Evolutionary conservation across 2,888 invertebrate species (phyloP).

Genomic region (Hecatera dysodea): DNA sequence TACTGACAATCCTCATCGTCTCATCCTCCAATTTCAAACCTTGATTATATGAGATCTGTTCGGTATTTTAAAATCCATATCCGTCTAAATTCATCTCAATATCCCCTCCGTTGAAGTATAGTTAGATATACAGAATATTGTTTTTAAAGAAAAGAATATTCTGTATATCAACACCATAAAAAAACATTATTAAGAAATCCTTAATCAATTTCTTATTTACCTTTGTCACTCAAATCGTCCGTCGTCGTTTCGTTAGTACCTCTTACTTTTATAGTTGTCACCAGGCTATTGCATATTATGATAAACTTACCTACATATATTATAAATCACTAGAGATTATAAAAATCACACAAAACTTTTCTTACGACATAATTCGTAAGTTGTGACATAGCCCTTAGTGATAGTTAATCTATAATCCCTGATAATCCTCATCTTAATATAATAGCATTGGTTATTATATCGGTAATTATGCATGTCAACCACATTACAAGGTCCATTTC

Average conservation of each 20-base stretch:
- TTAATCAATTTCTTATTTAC: too few species aligned
- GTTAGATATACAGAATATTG: too few species aligned
- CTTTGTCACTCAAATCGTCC: neutral
- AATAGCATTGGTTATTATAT: slow-evolving; percentile 3
- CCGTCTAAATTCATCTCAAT: too few species aligned
- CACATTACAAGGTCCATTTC: slow-evolving; percentile 38
- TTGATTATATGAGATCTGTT: too few species aligned
- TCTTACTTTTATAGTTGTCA: neutral
- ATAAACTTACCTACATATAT: neutral
- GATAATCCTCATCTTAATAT: slow-evolving; percentile 11
- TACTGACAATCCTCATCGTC: too few species aligned
- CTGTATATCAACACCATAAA: too few species aligned
- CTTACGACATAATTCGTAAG: neutral
- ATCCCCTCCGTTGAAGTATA: too few species aligned
- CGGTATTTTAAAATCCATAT: too few species aligned
- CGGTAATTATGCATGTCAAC: slow-evolving; percentile 7
- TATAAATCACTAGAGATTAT: neutral
- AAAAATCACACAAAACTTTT: neutral
- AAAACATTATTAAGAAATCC: too few species aligned
- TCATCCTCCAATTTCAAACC: too few species aligned
- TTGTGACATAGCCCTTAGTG: slow-evolving; percentile 1
- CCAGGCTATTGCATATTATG: neutral
- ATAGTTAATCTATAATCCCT: neutral
- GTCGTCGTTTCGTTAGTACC: neutral
- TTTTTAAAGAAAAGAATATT: too few species aligned